Base-by-base conservation (phyloP, 1,140 invertebrate species). In the Hypothenemus hampei region DNA sequence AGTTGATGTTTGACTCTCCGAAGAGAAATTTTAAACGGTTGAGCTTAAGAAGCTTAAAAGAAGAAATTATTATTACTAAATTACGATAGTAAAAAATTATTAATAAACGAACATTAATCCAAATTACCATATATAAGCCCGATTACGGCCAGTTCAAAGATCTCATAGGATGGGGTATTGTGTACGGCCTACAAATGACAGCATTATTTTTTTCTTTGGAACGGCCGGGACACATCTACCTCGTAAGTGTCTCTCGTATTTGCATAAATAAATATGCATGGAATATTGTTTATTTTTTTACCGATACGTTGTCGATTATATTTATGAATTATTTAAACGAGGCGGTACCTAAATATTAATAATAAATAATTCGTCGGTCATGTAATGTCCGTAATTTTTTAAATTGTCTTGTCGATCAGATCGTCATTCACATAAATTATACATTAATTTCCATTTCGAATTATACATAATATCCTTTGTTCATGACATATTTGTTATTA, bases 261-360 rank as follows among this genome's bases (percentile, higher is more conserved):
- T 41, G 37, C 48, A 51, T 51, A 51, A 18, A 51, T 51, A 41
- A 51, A 51, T 51, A 51, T 51, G 48, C 23, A 51, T 51, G 48
- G 26, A 40, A 39, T 51, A 41, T 51, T 51, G 48, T 51, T 51
- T 51, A 51, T 51, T 41, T 50, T n/a, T 51, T 51, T 41, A 51
- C 48, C 20, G 48, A 51, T 51, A 41, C 36, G 24, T 41, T 41
- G 48, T 41, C 48, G 37, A 51, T 51, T 51, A 51, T 26, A 41
- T 41, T 40, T 41, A 51, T 41, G 48, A 51, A 51, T 51, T 40
- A 40, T 51, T 40, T 51, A 51, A 41, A 26, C n/a, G 24, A 20
- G 18, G 29, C 21, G 29, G 29, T 20, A 33, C 29, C n/a, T 35
- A 47, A 47, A 47, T 47, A 35, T 47, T 47, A 47, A 47, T 35